Conservation (phyloP, 2,113 vertebrate species). For the Recurvirostra avosetta region DNA sequence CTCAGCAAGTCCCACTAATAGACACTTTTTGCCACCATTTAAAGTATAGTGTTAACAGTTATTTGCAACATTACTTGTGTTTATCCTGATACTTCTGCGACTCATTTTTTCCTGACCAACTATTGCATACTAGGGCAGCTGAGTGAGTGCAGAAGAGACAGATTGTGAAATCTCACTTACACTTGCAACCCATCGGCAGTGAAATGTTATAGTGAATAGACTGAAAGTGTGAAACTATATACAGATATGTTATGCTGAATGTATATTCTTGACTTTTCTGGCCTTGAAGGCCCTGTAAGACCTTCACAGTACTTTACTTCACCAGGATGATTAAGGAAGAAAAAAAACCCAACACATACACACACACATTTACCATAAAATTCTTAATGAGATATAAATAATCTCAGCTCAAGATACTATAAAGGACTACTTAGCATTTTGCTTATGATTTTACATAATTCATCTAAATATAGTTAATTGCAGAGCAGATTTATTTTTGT, state of each 20-base stretch:
- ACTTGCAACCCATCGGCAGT: not conserved
- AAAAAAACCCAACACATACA: not conserved
- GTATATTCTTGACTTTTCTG: not conserved
- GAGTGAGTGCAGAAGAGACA: not conserved
- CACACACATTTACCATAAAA: constrained; percentile 7
- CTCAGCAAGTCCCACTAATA: not conserved
- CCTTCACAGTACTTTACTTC: not conserved
- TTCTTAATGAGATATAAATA: constrained; percentile 65
- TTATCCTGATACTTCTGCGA: not conserved
- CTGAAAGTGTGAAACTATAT: not conserved
- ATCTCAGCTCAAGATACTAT: constrained; percentile 33
- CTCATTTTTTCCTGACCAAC: not conserved
- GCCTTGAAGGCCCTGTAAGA: constrained; percentile 6
- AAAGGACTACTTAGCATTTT: constrained; percentile 55
- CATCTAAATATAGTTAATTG: constrained; percentile 65
- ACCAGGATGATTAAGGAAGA: not conserved
- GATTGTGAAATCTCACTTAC: not conserved
- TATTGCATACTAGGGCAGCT: not conserved
- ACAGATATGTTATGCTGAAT: not conserved
- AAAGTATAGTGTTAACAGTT: not conserved
- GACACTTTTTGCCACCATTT: not conserved
- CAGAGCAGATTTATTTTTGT: constrained; percentile 60
- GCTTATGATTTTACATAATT: constrained; percentile 60
- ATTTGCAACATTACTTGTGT: not conserved
- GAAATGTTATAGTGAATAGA: not conserved